Evolutionary conservation across 2,888 invertebrate species (phyloP), one percentile per base, ranked within the genome.

Genomic region (Luperina nickerlii): DNA sequence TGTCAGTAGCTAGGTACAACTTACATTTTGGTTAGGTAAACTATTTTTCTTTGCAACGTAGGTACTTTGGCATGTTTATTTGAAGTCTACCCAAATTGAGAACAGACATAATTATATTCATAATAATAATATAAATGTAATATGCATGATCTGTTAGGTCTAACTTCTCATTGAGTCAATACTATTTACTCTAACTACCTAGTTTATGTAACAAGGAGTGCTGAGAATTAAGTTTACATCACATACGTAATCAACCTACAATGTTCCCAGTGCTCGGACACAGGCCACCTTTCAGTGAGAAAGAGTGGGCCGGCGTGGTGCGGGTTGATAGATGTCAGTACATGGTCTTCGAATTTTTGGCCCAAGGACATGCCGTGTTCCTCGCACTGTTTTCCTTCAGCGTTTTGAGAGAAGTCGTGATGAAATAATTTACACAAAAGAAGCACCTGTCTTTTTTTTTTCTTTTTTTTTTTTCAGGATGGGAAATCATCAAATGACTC

Each of bases 101-200:
- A 81, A 42, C 9, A 48, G 38, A 0, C 38, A 62, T 15, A 42
- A 9, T 9, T 42, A n/a, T 8, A 51, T 38, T 66, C 18, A 27
- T 24, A 4, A 24, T 68, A 67, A 71, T 60, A 51, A 67, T 83
- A 71, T 27, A 38, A 78, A 72, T 82, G 15, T 20, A 72, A 78
- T 78, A 78, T 82, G 84, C 82, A 84, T 79, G 79, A 72, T 45
- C 68, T 79, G 9, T 71, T 42, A 65, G n/a, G 48, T 79, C 60
- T 27, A 72, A 84, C 27, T 82, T 72, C 0, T 2, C 48, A 68
- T 68, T 72, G 5, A 57, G 18, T 71, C 38, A 83, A 78, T 70
- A 78, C 48, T 71, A 15, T 60, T 69, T 27, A 51, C 15, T 62
- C 0, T n/a, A 42, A 57, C 45, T 82, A 62, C 27, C 24, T 27